These are phyloP conservation scores for Seriola dumerili DNA, from an alignment of 2,113 vertebrate species.

Conservation along the genomic window DNA sequence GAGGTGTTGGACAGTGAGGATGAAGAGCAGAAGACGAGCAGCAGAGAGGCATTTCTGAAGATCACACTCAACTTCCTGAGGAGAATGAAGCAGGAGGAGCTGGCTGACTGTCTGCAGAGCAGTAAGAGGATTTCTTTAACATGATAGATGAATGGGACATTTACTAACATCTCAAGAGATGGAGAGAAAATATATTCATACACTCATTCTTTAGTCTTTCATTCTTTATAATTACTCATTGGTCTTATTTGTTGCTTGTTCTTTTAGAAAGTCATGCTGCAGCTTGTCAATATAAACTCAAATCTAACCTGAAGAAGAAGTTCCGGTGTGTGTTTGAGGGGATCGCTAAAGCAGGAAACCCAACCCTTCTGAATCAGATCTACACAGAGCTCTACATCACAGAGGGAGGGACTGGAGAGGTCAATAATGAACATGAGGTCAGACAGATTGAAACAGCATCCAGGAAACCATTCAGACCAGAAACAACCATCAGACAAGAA, in stretches of 20 bases:
- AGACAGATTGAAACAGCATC: constrained; percentile 33
- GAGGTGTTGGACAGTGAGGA: no score
- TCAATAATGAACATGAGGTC: constrained; percentile 42
- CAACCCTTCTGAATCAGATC: constrained; percentile 13
- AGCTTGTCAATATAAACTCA: constrained; percentile 1
- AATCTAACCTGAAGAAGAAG: neutral
- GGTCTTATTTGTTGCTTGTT: neutral
- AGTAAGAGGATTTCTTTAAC: no score
- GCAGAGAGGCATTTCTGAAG: no score
- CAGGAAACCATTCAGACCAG: no score
- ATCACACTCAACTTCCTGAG: no score
- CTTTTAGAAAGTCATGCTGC: neutral
- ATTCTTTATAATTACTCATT: no score
- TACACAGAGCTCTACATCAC: constrained; percentile 61
- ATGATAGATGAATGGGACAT: no score
- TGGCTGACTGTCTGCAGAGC: no score
- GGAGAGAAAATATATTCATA: neutral
- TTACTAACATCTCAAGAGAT: neutral
- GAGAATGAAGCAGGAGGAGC: no score
- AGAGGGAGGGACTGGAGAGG: constrained; percentile 5
- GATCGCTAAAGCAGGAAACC: neutral
- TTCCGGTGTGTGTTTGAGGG: no score
- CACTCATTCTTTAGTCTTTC: neutral
- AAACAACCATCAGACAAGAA: no score
- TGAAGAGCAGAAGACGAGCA: no score